Evolutionary conservation across 2,113 vertebrate genomes (phyloP).

Genomic region (Oryzias curvinotus): DNA sequence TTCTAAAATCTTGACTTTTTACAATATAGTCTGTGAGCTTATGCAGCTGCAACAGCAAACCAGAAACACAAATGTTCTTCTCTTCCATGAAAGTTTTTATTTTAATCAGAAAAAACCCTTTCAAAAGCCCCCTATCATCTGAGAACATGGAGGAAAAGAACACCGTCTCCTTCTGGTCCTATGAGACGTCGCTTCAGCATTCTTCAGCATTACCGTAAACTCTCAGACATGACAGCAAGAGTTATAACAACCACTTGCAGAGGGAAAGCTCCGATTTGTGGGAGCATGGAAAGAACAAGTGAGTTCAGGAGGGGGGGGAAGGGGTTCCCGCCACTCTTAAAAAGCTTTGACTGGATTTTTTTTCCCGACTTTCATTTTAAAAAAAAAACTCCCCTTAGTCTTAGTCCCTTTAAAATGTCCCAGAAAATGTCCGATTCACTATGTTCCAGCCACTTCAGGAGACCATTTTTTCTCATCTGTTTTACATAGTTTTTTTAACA

Average conservation of each 20-base stretch:
- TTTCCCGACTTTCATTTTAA: slow-evolving; percentile 30
- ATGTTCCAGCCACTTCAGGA: slow-evolving; percentile 58
- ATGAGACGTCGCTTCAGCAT: slow-evolving; percentile 22
- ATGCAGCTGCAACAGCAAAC: background rate
- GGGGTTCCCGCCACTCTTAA: slow-evolving; percentile 62
- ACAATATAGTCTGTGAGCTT: too few relatives aligned
- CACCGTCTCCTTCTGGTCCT: slow-evolving; percentile 27
- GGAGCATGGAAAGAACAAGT: slow-evolving; percentile 44
- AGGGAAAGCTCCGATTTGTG: slow-evolving; percentile 44
- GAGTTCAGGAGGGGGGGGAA: background rate
- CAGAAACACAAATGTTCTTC: background rate
- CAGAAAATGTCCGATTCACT: slow-evolving; percentile 60
- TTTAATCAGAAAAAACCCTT: slow-evolving; percentile 12
- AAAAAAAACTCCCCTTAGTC: slow-evolving; percentile 1
- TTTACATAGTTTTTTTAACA: background rate
- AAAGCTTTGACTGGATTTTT: slow-evolving; percentile 31
- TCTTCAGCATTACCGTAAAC: slow-evolving; percentile 64
- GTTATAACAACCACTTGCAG: slow-evolving; percentile 41
- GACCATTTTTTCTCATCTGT: slow-evolving; percentile 5
- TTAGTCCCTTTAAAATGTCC: slow-evolving; percentile 12
- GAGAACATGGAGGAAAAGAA: slow-evolving; percentile 26
- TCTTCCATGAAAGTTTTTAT: background rate
- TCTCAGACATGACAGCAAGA: slow-evolving; percentile 53
- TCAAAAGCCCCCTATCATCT: slow-evolving; percentile 9
- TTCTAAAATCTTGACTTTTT: too few relatives aligned